phyloP scores from a whole-genome alignment of 2,113 vertebrate species.

The Falco punctatus region DNA sequence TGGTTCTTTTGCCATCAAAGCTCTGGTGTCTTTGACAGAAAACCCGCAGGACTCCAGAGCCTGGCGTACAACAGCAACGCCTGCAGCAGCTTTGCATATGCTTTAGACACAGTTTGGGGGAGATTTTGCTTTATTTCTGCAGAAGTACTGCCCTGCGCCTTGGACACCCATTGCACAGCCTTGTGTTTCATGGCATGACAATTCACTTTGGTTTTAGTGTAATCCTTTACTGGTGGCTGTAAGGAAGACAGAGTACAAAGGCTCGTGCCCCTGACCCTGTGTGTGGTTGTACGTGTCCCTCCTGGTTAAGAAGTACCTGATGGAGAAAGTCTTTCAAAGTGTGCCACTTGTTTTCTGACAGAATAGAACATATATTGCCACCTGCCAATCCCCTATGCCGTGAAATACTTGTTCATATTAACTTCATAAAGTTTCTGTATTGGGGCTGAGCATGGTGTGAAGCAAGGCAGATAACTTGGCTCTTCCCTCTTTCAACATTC shows the following conservation, averaged over 20 bases:
- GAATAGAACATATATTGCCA: not conserved
- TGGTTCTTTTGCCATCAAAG: not conserved
- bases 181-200: not conserved
- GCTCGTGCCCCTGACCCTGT: rapidly evolving
- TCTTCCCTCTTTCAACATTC: not conserved
- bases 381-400: not conserved
- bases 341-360: not conserved
- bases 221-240: not conserved
- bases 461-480: not conserved
- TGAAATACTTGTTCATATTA: not conserved
- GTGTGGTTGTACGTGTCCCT: rapidly evolving
- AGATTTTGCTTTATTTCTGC: not conserved
- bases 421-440: not conserved
- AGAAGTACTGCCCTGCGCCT: not conserved
- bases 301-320: not conserved
- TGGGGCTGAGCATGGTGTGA: rapidly evolving
- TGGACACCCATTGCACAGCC: not conserved
- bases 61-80: not conserved
- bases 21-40: not conserved
- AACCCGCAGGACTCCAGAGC: not conserved
- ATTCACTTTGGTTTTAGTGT: conserved; percentile 16
- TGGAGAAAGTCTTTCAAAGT: not conserved
- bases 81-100: not conserved
- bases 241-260: not conserved
- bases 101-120: not conserved